Percentiles rank a stretch among this genome's conserved stretches.
Evolutionary conservation across 1,140 invertebrate genomes (phyloP).

Genomic region (Drosophila serrata): DNA sequence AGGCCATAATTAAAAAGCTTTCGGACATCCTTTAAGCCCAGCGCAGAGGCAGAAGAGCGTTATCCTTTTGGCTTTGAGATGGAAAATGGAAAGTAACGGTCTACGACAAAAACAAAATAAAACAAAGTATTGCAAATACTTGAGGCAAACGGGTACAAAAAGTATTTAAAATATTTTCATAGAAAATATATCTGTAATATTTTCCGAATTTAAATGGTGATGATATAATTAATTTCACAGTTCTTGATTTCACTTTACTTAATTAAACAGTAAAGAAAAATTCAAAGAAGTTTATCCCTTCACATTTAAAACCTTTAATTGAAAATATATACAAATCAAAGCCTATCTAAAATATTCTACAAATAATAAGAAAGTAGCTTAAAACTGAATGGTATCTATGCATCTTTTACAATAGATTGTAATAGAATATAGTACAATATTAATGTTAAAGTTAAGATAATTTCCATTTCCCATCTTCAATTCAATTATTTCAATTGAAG

Average conservation of each 20-base stretch:
- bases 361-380: not conserved
- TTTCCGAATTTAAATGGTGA: too few species aligned
- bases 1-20: constrained; percentile 79
- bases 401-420: not conserved
- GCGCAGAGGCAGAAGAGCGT: constrained; percentile 3
- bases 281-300: not conserved
- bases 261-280: not conserved
- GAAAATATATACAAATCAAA: not conserved
- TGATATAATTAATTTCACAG: not conserved
- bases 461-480: not conserved
- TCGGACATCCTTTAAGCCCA: constrained; percentile 35
- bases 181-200: too few species aligned
- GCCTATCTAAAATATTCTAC: too few species aligned
- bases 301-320: not conserved
- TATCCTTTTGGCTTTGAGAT: constrained; percentile 34
- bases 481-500: not conserved
- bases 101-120: not conserved
- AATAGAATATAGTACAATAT: not conserved
- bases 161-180: not conserved
- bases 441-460: not conserved
- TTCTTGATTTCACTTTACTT: not conserved
- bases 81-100: constrained; percentile 26
- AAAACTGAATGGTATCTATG: not conserved
- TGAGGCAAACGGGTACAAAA: constrained; percentile 1
- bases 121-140: constrained; percentile 6